phyloP scores from a whole-genome alignment of 2,888 invertebrate species.

The Rhodophaea formosa region DNA sequence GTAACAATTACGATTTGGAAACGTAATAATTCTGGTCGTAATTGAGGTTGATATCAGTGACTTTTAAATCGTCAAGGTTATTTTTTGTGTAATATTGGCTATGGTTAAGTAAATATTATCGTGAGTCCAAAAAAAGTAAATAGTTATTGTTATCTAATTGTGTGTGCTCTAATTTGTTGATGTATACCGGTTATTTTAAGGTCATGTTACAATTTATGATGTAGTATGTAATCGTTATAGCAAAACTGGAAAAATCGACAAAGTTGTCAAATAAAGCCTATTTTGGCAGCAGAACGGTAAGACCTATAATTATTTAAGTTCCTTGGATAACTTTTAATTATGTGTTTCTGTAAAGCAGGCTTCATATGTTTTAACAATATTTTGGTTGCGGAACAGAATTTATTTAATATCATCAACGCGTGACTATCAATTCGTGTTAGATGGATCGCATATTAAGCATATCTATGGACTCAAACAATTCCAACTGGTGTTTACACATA shows the following conservation, averaged over 20 bases:
- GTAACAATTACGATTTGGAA: not conserved
- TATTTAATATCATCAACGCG: no score
- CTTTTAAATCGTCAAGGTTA: conserved; percentile 2
- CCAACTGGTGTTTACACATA: no score
- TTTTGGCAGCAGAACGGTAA: no score
- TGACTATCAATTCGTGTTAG: no score
- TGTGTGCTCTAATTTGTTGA: not conserved
- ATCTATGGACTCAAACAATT: no score
- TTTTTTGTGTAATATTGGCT: not conserved
- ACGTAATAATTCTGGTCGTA: not conserved
- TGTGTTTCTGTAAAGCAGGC: no score
- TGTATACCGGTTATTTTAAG: not conserved
- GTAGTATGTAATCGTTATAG: not conserved
- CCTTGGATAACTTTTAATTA: no score
- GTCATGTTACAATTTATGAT: not conserved
- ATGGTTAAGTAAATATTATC: not conserved
- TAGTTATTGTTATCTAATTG: not conserved
- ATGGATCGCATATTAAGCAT: no score
- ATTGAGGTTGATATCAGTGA: conserved; percentile 3
- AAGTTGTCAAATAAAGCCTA: no score
- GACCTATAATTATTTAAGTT: no score
- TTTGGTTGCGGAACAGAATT: no score
- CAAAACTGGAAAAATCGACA: not conserved
- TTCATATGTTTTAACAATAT: no score
- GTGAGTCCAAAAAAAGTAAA: not conserved